These are phyloP conservation scores for Odontomyia ornata DNA, from an alignment of 2,888 invertebrate genomes.

Conservation along the genomic window DNA sequence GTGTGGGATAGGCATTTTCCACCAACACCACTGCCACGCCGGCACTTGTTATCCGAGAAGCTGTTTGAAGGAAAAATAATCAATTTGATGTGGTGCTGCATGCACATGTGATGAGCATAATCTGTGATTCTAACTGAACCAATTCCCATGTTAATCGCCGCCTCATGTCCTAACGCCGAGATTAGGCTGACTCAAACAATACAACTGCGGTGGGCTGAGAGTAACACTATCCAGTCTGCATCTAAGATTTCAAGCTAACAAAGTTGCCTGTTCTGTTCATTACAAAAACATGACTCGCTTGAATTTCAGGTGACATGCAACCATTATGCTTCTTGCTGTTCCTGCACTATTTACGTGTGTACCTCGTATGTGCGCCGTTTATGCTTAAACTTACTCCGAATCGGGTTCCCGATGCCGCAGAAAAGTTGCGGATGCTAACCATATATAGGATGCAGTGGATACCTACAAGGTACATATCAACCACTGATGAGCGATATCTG, in stretches of 20 bases:
- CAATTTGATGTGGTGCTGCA: no score
- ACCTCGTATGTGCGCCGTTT: not conserved
- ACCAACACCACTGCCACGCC: no score
- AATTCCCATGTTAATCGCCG: no score
- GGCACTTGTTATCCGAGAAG: not conserved
- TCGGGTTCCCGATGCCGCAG: not conserved
- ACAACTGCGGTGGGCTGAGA: not conserved
- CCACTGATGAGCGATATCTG: not conserved
- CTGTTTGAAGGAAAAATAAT: no score
- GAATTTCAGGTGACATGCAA: slow-evolving; percentile 20
- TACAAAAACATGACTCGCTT: slow-evolving; percentile 17
- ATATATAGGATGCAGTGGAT: no score
- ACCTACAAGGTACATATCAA: not conserved
- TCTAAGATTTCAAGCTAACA: not conserved
- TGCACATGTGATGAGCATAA: no score
- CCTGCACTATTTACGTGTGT: no score
- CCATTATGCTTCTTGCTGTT: not conserved
- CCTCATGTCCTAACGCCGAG: not conserved
- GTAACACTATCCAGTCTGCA: not conserved
- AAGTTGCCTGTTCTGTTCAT: slow-evolving; percentile 15
- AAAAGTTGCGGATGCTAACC: not conserved
- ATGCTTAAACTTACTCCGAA: not conserved
- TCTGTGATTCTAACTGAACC: no score
- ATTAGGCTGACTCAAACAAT: not conserved
- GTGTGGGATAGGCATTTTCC: not conserved